Evolutionary conservation across 2,113 vertebrate species (phyloP).

Genomic region (Callithrix jacchus): DNA sequence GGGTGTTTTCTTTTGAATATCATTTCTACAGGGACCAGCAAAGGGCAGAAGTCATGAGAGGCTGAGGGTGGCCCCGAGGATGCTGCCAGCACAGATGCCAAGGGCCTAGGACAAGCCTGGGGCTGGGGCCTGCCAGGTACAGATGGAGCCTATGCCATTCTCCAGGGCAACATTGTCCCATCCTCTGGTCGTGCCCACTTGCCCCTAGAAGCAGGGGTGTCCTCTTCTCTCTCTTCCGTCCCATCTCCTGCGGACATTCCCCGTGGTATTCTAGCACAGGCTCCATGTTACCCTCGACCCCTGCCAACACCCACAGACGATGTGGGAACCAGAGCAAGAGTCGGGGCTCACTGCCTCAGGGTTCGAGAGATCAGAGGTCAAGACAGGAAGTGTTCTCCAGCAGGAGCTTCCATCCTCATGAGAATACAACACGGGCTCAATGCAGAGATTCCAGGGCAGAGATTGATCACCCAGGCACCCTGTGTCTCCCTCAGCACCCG

Average conservation of each 20-base stretch:
- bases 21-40: neutral
- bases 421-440: fast-evolving
- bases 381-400: no score
- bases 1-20: neutral
- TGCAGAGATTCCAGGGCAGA: neutral
- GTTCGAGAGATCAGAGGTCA: neutral
- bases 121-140: neutral
- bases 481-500: no score
- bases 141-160: neutral
- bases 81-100: no score
- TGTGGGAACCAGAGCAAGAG: neutral
- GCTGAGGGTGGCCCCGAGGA: neutral
- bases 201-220: neutral
- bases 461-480: neutral
- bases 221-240: neutral
- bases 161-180: neutral
- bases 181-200: neutral
- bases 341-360: neutral
- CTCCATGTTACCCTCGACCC: no score
- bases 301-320: neutral
- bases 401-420: neutral
- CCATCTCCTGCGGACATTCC: neutral
- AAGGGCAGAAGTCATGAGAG: neutral
- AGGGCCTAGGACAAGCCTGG: neutral
- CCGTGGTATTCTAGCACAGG: no score